These are phyloP conservation scores for Ammodytes marinus DNA, from an alignment of 2,113 vertebrate genomes.

Conservation along the genomic window DNA sequence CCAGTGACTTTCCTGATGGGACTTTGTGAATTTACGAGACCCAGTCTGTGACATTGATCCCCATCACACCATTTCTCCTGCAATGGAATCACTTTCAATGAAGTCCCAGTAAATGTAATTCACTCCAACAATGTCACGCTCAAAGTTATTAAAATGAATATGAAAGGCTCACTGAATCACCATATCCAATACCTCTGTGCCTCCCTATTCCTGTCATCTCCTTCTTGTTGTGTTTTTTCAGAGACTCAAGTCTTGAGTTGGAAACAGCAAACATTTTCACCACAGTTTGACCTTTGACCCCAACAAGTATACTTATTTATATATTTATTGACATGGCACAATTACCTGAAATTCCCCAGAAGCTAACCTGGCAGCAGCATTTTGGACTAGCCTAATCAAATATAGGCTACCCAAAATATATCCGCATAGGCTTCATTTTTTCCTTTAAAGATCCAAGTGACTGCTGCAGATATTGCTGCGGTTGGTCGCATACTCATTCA, in stretches of 20 bases:
- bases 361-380: not conserved
- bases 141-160: conserved; percentile 33
- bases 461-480: no score
- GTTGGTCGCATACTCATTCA: no score
- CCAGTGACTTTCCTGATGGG: conserved; percentile 50
- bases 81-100: not conserved
- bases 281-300: not conserved
- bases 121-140: conserved; percentile 20
- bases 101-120: conserved; percentile 27
- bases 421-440: no score
- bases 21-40: conserved; percentile 34
- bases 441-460: no score
- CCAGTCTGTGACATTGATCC: not conserved
- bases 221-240: not conserved
- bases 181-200: not conserved
- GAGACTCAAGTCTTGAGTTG: not conserved
- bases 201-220: not conserved
- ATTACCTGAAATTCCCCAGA: not conserved
- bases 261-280: not conserved
- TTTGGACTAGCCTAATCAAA: no score
- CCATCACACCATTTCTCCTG: not conserved
- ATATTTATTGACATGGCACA: not conserved
- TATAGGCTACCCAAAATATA: no score
- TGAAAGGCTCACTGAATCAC: not conserved
- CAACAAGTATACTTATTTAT: not conserved